Evolutionary conservation across 2,113 vertebrate genomes (phyloP).

Genomic region (Marmota monax): DNA sequence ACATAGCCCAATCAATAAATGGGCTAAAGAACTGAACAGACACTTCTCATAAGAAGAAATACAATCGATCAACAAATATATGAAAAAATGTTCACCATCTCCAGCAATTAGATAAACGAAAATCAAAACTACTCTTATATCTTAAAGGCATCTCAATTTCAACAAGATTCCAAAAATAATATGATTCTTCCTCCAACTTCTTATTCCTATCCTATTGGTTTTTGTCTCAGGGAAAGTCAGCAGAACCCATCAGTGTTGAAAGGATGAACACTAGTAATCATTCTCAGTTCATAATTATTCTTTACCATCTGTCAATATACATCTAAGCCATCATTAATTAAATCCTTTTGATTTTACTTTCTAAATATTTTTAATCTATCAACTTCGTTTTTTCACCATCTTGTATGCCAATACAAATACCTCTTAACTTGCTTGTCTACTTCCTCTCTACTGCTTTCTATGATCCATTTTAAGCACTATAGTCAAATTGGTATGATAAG

Average conservation of each 20-base stretch:
- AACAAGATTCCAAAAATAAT: constrained; percentile 16
- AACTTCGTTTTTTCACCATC: neutral
- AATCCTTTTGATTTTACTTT: constrained; percentile 39
- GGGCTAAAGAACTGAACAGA: no score
- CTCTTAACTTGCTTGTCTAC: neutral
- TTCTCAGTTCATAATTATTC: neutral
- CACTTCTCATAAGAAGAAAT: no score
- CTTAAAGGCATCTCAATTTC: constrained; percentile 38
- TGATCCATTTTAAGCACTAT: neutral
- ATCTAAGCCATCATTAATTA: neutral
- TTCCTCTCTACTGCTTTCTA: neutral
- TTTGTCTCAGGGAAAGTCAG: neutral
- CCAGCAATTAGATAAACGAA: no score
- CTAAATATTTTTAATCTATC: constrained; percentile 4
- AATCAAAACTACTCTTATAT: neutral
- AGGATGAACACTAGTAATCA: neutral
- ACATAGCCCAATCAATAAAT: no score
- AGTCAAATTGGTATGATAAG: neutral
- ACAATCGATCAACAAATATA: no score
- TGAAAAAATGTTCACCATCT: no score
- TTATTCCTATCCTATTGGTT: neutral
- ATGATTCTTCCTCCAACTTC: neutral
- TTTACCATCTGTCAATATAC: neutral
- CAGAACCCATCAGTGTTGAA: neutral
- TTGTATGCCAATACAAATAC: neutral